Evolutionary conservation across 2,888 invertebrate species (phyloP).

Genomic region (Tachina lurida): DNA sequence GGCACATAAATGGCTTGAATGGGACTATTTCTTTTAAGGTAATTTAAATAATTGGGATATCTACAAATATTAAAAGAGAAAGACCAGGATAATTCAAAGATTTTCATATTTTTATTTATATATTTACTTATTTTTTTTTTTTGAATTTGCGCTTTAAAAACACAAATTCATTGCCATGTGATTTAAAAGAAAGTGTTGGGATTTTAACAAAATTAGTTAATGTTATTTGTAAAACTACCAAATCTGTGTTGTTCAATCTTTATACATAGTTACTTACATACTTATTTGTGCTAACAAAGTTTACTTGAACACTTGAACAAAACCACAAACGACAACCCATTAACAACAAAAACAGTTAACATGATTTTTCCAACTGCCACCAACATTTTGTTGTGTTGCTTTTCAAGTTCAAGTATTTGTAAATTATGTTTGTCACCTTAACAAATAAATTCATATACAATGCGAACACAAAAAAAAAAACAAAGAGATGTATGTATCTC

Average conservation of each 20-base stretch:
- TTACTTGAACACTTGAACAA: neutral
- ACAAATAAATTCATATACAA: constrained; percentile 65
- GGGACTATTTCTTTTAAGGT: constrained; percentile 23
- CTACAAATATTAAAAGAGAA: neutral
- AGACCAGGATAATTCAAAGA: neutral
- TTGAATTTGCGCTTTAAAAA: neutral
- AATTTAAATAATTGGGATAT: constrained; percentile 27
- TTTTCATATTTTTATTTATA: too few species aligned
- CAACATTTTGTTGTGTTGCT: constrained; percentile 20
- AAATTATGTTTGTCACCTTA: constrained; percentile 69
- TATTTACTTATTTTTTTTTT: too few species aligned
- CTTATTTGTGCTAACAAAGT: neutral
- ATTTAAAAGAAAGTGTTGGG: neutral
- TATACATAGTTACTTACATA: neutral
- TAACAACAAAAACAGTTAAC: constrained; percentile 39
- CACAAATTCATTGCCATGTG: constrained; percentile 6
- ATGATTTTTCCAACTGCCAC: constrained; percentile 26
- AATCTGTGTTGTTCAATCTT: constrained; percentile 53
- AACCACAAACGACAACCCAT: neutral
- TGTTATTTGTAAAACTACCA: constrained; percentile 31
- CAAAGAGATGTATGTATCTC: constrained; percentile 69
- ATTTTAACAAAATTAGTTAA: constrained; percentile 43
- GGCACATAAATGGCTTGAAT: neutral
- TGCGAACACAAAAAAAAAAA: constrained; percentile 27
- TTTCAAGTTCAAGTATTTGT: constrained; percentile 69